These are phyloP conservation scores for Macroglossus sobrinus DNA, from an alignment of 2,113 vertebrate genomes.

Conservation along the genomic window DNA sequence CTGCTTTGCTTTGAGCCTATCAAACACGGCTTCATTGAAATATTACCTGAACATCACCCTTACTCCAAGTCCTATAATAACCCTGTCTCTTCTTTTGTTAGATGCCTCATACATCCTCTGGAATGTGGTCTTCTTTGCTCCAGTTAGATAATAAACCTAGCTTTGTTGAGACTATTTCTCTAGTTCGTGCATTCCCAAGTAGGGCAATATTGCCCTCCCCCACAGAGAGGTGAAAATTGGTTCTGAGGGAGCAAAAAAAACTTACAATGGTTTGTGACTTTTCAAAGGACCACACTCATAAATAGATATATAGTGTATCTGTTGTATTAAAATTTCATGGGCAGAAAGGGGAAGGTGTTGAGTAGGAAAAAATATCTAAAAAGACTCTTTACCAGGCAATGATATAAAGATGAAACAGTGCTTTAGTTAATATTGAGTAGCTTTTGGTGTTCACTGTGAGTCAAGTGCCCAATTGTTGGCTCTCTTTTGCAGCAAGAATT, in stretches of 20 bases:
- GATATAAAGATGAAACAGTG: background rate
- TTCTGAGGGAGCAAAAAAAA: background rate
- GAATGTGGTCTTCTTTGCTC: background rate
- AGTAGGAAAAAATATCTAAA: background rate
- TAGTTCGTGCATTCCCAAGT: background rate
- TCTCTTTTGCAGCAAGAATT: background rate
- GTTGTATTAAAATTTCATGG: background rate
- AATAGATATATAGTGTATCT: background rate
- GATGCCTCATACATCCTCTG: fast-evolving
- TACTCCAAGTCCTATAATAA: background rate
- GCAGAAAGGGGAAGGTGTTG: background rate
- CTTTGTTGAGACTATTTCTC: background rate
- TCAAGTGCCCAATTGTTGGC: background rate
- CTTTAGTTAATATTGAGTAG: background rate
- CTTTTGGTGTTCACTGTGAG: background rate
- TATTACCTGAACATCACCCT: background rate
- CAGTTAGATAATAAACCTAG: background rate
- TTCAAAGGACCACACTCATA: background rate
- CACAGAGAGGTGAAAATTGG: background rate
- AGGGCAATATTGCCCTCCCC: background rate
- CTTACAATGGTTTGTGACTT: background rate
- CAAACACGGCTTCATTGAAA: background rate
- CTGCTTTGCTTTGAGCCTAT: background rate
- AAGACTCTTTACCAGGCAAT: background rate
- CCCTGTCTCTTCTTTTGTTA: background rate